Base-by-base conservation (phyloP, 2,888 invertebrate species). In the Abrostola triplasia region DNA sequence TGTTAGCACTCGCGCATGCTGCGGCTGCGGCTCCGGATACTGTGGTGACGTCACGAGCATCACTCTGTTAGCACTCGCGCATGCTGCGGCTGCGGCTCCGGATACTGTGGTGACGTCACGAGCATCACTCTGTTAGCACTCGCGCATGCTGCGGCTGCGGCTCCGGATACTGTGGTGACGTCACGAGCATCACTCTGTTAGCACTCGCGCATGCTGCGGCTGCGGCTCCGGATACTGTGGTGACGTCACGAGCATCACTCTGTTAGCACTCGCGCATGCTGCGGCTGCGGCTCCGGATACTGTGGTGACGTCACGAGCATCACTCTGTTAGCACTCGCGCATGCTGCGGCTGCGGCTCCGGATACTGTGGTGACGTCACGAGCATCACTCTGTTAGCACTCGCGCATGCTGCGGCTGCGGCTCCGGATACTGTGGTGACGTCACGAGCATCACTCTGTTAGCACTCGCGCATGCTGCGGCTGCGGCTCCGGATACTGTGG, bases 261-360 rank as follows among this genome's bases (percentile, higher is more conserved):
- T 24, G 24, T 24, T 4, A 2, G 24, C 24, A 2, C 24, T 24
- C 24, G 24, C 24, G 24, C 24, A 4, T 24, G 24, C 24, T 1
- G 24, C 24, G 24, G 24, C n/a, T n/a, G n/a, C n/a, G n/a, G n/a
- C n/a, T n/a, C 47, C 54, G 12, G 63, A 40, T 40, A 40, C 49
- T 40, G n/a, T 7, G 10, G 36, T n/a, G 12, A 47, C 48, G 37
- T 52, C 24, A 24, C 24, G 1, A 24, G 4, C 24, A 24, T 24
- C 24, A 24, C 24, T 24, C 24, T 24, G 24, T 24, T 4, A 2
- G 24, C 24, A 2, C 24, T 24, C 24, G 24, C 24, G 24, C 24
- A 4, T 24, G 24, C 24, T 1, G 24, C 24, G 24, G 24, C n/a
- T n/a, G n/a, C n/a, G n/a, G n/a, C n/a, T n/a, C 47, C 54, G 12